Base-by-base conservation (phyloP, 1,140 invertebrate genomes). In the Episyrphus balteatus region DNA sequence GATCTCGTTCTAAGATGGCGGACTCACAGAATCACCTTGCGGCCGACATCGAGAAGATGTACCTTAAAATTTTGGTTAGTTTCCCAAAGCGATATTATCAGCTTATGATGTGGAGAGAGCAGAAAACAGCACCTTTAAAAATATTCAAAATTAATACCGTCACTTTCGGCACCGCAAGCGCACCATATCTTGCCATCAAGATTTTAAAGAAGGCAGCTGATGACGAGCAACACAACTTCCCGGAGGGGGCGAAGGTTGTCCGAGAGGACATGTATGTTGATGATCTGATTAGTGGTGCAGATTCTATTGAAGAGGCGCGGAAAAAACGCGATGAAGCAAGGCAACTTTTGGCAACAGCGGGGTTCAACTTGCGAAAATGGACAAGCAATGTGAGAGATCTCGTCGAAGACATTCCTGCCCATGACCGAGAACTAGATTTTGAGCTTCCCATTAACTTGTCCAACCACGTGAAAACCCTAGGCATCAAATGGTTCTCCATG, bases 291-390 rank as follows among this genome's bases (percentile, higher is more conserved):
- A 58, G 58, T 7, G 63, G 66, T 8, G 48, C 39, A 31, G 49
- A 59, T 14, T 51, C 53, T 11, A 47, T 52, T 31, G 42, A 54
- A 40, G 44, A 61, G 39, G 40, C 37, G 12, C 18, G 38, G 21
- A 33, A 18, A 12, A 44, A 39, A 39, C 39, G 31, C 3, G 26
- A 32, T 7, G 47, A 56, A 26, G 17, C 59, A n/a, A 44, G 41
- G 3, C 7, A 45, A n/a, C 13, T 62, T 14, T 37, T 71, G 10
- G 31, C 18, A 12, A 61, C 55, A 36, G n/a, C n/a, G n/a, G 63
- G 64, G 30, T 66, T 73, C 42, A n/a, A 58, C 30, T 49, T 70
- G 15, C 49, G 63, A 40, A 72, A 72, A 59, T 73, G 68, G 66
- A 46, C 48, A 1, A 57, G 58, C 0, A 70, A 68, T 49, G 3